Evolutionary conservation across 2,888 invertebrate species (phyloP), one percentile per base, ranked within the genome.

Genomic region (Polia nebulosa): DNA sequence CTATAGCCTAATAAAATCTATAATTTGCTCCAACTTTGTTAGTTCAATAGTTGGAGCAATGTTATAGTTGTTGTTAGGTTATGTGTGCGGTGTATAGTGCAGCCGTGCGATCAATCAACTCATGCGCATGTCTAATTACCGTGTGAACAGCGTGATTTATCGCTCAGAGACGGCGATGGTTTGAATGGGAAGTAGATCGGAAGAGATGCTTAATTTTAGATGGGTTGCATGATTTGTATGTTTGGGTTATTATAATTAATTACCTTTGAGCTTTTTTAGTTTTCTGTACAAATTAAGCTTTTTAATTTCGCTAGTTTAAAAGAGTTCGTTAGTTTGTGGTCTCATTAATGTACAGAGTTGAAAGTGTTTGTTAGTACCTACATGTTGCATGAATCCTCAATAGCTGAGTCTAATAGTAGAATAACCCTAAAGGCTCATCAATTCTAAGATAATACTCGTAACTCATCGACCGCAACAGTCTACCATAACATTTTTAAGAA

Each of bases 81-180:
- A 20, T 9, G 2, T 11, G 27, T n/a, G 9, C 49, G 47, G 81
- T 81, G 71, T 81, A 44, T 39, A 60, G 32, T 11, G 51, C 62
- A 47, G 59, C 62, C 41, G n/a, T 20, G 47, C 32, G 36, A 59
- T 61, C 60, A 47, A 22, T 55, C 56, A 53, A 81, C 78, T 77
- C 78, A 27, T 36, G 62, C 71, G 78, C 72, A 63, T 44, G 25
- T 17, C 39, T 80, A 60, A 76, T 77, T 34, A 57, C 56, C 72
- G 81, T 77, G 81, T 45, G 72, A 76, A 57, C 56, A 27, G 11
- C 11, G 32, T 63, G 56, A 60, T 60, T 60, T 81, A 81, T 63
- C 22, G 56, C 27, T 13, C 27, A 7, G 44, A 41, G 45, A 45
- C 27, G 9, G 27, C 44, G 51, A 36, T 44, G 32, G 25, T 15